These are phyloP conservation scores for Mnemiopsis leidyi DNA, from an alignment of 37 sponge, comb jelly and placozoan species.

Conservation along the genomic window DNA sequence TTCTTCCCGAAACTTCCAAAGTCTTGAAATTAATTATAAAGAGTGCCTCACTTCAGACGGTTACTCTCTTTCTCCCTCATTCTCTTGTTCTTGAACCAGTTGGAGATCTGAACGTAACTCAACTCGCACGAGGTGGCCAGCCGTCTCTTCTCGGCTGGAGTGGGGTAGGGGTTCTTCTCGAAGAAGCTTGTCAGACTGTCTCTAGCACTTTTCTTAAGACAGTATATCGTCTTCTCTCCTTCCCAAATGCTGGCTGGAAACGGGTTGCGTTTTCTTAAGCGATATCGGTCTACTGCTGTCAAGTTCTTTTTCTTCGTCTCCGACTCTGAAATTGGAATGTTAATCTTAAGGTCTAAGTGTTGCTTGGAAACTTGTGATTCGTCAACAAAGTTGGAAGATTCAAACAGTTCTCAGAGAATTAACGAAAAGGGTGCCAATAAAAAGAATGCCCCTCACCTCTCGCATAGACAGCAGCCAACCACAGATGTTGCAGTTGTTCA, in stretches of 20 bases:
- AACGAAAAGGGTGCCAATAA: too few species aligned
- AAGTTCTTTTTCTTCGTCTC: background rate
- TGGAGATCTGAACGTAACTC: slow-evolving; percentile 59
- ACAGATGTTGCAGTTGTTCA: slow-evolving; percentile 57
- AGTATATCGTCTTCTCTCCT: slow-evolving; percentile 65
- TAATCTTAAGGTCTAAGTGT: background rate
- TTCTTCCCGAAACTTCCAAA: too few species aligned
- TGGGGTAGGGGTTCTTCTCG: slow-evolving; percentile 11
- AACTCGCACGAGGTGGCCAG: slow-evolving; percentile 28
- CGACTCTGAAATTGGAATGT: background rate
- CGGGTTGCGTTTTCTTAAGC: slow-evolving; percentile 33
- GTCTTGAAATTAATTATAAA: too few species aligned
- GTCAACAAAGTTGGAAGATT: background rate
- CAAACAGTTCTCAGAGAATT: too few species aligned
- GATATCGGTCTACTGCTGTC: slow-evolving; percentile 60
- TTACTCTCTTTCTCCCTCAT: slow-evolving; percentile 48
- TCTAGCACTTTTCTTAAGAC: slow-evolving; percentile 58
- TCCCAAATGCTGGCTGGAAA: slow-evolving; percentile 58
- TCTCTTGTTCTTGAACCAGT: slow-evolving; percentile 66
- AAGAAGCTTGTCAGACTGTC: slow-evolving; percentile 47
- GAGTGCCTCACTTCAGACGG: background rate
- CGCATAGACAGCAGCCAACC: slow-evolving; percentile 55
- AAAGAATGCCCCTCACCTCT: background rate
- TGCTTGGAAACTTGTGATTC: too few species aligned
- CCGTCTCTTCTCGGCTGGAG: slow-evolving; percentile 12